Evolutionary conservation across 2,888 invertebrate species (phyloP), one percentile per base, ranked within the genome.

Genomic region (Acleris emargana): DNA sequence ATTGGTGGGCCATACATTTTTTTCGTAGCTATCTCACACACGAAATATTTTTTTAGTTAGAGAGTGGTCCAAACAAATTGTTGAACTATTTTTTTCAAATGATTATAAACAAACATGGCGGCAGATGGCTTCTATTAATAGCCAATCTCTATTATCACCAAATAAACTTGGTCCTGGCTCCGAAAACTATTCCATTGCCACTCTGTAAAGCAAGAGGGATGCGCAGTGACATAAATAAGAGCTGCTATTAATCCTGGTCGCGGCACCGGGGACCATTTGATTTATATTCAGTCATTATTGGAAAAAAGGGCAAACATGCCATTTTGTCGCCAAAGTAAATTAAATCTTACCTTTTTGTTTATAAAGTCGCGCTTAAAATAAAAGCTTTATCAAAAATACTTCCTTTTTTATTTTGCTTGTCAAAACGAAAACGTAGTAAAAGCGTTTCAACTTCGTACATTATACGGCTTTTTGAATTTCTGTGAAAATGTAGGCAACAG

Each of bases 161-260:
- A 18, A 20, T 49, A 49, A 49, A 20, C 49, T 20, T 49, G 7
- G 17, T 13, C 49, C 4, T 13, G 38, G 11, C 1, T 45, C 17
- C 49, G 49, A 20, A 9, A 18, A 13, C 3, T 9, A 49, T 9
- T 7, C n/a, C 3, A 20, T 20, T 6, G 38, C 38, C 11, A 5
- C 49, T 1, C 17, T 49, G 9, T 13, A 20, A 20, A n/a, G 20
- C 49, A 17, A 49, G 53, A 38, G 53, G 53, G 53, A 53, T 53
- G 53, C 32, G 32, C 53, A 32, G 17, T 53, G 53, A 53, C 53
- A 53, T 53, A 38, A 53, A 53, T 53, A 53, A 53, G 32, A n/a
- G 13, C 32, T 32, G 28, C 25, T 32, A 32, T 53, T 53, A 53
- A 53, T 49, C 49, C 49, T 11, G 49, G 18, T 38, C 38, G 4